Evolutionary conservation across 2,797 vertebrate species (phyloP).

Genomic region (Aselliscus stoliczkanus): DNA sequence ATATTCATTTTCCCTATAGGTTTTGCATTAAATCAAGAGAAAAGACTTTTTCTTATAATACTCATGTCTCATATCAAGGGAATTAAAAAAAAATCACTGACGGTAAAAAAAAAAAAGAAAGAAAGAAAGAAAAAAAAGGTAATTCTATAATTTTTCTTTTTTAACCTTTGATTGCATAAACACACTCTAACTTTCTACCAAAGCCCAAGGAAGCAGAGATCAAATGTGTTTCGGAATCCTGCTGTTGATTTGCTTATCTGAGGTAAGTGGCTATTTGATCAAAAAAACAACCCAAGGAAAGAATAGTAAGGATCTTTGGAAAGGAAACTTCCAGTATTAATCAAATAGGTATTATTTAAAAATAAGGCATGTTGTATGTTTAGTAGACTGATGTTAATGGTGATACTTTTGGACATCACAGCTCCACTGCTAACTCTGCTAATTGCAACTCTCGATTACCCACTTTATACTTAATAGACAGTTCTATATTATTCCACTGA

Average conservation of each 20-base stretch:
- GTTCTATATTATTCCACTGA: too few relatives aligned
- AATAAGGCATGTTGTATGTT: background rate
- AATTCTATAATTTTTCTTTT: background rate
- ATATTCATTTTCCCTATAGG: background rate
- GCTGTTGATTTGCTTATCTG: background rate
- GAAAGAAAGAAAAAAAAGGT: background rate
- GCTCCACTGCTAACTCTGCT: background rate
- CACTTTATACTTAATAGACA: too few relatives aligned
- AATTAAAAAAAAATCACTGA: slow-evolving; percentile 24
- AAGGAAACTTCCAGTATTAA: background rate
- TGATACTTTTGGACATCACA: background rate
- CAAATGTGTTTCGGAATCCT: background rate
- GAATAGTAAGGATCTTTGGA: background rate
- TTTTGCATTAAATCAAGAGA: slow-evolving; percentile 13
- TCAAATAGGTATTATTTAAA: background rate
- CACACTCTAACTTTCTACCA: background rate
- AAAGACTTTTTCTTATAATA: background rate
- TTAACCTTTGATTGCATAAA: background rate
- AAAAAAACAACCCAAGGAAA: background rate
- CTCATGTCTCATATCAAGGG: background rate
- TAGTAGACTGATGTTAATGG: background rate
- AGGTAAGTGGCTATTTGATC: background rate
- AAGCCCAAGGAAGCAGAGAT: background rate
- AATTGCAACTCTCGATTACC: background rate
- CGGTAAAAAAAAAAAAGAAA: background rate